Conservation (phyloP, 2,113 vertebrate genomes). For the Nycticryphes semicollaris region DNA sequence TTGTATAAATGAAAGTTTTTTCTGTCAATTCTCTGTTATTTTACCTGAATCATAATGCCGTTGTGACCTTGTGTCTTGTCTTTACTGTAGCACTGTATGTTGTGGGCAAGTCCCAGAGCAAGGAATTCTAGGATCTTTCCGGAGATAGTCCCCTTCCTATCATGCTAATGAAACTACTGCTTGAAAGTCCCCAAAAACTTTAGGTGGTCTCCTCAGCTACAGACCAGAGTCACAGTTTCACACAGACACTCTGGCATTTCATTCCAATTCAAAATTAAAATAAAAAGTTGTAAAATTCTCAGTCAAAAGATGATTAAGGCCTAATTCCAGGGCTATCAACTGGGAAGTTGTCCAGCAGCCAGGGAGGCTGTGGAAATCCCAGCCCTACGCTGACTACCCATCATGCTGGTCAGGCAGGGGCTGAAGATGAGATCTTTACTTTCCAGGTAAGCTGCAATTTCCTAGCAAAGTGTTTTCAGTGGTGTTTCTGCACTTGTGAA, state of each 20-base stretch:
- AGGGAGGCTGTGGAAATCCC: fast-evolving
- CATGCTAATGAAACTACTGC: fast-evolving
- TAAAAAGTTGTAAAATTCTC: neutral
- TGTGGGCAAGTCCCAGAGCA: neutral
- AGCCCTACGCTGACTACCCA: neutral
- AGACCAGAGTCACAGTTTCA: neutral
- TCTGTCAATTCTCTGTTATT: neutral
- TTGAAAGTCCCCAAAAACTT: neutral
- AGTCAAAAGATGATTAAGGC: neutral
- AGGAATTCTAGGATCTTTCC: neutral
- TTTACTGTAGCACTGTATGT: neutral
- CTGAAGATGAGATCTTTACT: neutral
- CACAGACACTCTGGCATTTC: neutral
- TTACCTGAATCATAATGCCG: neutral
- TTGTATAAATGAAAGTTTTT: neutral
- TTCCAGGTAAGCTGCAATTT: neutral
- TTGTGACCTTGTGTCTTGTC: neutral
- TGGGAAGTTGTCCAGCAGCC: neutral
- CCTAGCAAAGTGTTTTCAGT: neutral
- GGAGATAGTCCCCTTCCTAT: neutral
- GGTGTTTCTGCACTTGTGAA: neutral
- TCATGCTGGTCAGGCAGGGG: fast-evolving
- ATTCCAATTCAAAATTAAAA: neutral
- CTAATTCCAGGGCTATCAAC: neutral
- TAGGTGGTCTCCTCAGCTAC: neutral